Base-by-base conservation (phyloP, 2,113 vertebrate species). In the Carettochelys insculpta region DNA sequence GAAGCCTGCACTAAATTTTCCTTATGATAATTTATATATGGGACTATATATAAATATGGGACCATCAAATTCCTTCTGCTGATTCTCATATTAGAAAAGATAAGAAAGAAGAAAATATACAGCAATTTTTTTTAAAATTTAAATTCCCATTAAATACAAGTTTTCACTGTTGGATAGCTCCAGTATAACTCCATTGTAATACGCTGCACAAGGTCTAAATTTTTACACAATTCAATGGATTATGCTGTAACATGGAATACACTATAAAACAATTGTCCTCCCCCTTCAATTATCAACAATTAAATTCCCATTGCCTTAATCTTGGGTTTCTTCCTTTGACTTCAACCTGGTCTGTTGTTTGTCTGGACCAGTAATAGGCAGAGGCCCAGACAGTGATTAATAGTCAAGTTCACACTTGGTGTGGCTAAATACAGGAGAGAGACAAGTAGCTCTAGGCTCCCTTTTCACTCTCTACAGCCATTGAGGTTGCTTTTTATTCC, bases 1-100 rank as follows among this genome's bases (percentile, higher is more conserved):
- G 87, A 88, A 81, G 31, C 47, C 52, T 29, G 34, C 71, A 71
- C 84, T 92, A 88, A 92, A 88, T 92, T 76, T 65, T 25, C 47
- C 68, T 85, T 81, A 80, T 52, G 68, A 48, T 54, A 53, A 80
- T 61, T 92, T 87, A 84, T 79, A 58, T 81, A 53, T n/a, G n/a
- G n/a, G n/a, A n/a, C 38, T 43, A 45, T 77, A 75, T 84, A 92
- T 88, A n/a, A n/a, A n/a, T n/a, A n/a, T n/a, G n/a, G 78, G 86
- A 54, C 77, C 73, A 84, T 76, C 47, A 92, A 84, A 38, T 27
- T n/a, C 90, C 77, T 84, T 38, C 65, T 88, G 68, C 58, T 80
- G 53, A 88, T 77, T 88, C 71, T 50, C 80, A 82, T 82, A 82
- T 41, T 61, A 51, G 78, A n/a, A 75, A 84, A 80, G 88, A 45